Evolutionary conservation across 2,113 vertebrate genomes (phyloP).

Genomic region (Clarias gariepinus): DNA sequence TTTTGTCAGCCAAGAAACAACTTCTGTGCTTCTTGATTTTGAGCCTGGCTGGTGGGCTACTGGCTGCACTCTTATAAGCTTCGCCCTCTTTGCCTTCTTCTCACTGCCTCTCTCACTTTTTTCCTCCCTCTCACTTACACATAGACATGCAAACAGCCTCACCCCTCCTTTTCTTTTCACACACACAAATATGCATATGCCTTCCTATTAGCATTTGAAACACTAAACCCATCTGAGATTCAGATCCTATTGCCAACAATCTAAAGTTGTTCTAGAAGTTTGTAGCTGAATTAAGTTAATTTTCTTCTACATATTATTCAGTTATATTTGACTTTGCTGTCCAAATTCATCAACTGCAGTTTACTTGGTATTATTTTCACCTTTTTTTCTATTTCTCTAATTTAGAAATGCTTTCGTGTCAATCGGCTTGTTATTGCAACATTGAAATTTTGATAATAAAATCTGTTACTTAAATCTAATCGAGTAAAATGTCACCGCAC

Average conservation of each 20-base stretch:
- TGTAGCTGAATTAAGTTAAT: background rate
- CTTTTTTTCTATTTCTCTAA: background rate
- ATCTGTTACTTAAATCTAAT: background rate
- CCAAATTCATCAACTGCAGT: background rate
- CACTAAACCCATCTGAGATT: conserved; percentile 8
- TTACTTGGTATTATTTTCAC: background rate
- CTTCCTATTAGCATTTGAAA: conserved; percentile 20
- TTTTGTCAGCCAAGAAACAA: conserved; percentile 73
- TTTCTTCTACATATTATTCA: background rate
- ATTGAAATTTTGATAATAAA: background rate
- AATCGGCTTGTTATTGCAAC: background rate
- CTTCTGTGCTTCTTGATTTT: conserved; percentile 65
- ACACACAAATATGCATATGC: conserved; percentile 20
- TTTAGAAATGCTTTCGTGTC: background rate
- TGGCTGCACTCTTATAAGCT: conserved; percentile 21
- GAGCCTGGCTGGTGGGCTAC: conserved; percentile 56
- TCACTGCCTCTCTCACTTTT: conserved; percentile 20
- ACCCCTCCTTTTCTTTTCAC: conserved; percentile 14
- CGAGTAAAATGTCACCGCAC: background rate
- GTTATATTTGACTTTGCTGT: background rate
- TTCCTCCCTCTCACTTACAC: conserved; percentile 5
- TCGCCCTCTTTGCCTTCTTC: conserved; percentile 41
- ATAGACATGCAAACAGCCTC: conserved; percentile 24
- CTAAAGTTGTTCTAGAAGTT: conserved; percentile 2
- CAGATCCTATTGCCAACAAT: background rate